Percentiles rank a stretch among this genome's conserved stretches.
Evolutionary conservation across 2,797 vertebrate genomes (phyloP).

Genomic region (Acanthopagrus latus): DNA sequence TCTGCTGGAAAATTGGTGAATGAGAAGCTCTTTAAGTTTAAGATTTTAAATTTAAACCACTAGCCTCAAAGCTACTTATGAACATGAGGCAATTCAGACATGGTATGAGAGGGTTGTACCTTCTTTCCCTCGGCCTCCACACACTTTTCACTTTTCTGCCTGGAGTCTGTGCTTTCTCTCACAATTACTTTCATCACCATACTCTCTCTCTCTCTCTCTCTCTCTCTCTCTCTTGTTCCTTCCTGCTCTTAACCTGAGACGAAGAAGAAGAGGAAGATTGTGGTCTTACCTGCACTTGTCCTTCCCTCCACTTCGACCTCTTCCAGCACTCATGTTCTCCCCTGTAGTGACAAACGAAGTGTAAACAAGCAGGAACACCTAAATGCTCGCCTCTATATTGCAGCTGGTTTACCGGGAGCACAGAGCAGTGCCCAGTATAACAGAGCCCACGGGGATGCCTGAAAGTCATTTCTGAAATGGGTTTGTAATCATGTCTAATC

Average conservation of each 20-base stretch:
- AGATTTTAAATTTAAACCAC: background rate
- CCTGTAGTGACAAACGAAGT: slow-evolving; percentile 54
- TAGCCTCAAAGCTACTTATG: slow-evolving; percentile 49
- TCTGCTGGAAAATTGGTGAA: slow-evolving; percentile 49
- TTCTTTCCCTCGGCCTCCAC: slow-evolving; percentile 3
- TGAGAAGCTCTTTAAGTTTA: slow-evolving; percentile 45
- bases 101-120: background rate
- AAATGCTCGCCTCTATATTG: background rate
- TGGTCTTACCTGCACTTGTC: slow-evolving; percentile 77
- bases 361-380: slow-evolving; percentile 12
- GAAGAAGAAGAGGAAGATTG: background rate
- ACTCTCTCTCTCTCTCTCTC: background rate
- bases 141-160: background rate
- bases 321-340: slow-evolving; percentile 70
- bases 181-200: slow-evolving; percentile 7
- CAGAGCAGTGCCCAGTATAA: background rate
- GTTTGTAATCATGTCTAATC: slow-evolving; percentile 71
- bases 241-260: background rate
- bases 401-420: slow-evolving; percentile 15
- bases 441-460: slow-evolving; percentile 45
- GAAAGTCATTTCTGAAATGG: slow-evolving; percentile 71
- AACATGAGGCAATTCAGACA: slow-evolving; percentile 18
- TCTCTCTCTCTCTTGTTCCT: background rate
- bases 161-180: slow-evolving; percentile 4
- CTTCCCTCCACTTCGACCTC: slow-evolving; percentile 38